Evolutionary conservation across 2,113 vertebrate species (phyloP), one percentile per base, ranked within the genome.

Genomic region (Oceanites oceanicus): DNA sequence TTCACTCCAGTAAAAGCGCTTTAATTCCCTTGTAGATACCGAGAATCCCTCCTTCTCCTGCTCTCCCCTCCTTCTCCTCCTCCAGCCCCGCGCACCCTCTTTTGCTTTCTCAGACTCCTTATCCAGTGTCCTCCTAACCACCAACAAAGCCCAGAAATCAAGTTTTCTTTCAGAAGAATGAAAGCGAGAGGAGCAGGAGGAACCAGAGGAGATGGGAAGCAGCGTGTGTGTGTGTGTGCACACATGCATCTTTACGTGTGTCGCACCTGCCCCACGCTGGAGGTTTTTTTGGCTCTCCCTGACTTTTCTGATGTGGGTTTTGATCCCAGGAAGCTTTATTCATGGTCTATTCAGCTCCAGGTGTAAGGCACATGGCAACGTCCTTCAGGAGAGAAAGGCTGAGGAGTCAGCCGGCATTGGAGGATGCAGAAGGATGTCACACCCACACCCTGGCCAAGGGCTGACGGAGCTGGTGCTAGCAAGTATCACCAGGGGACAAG

Each of bases 11-110:
- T 98, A 99, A 99, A 99, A 99, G 99, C 98, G 93, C 98, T 99
- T 99, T 99, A 99, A 99, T 99, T 99, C 98, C 98, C 98, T 99
- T 99, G 99, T 99, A 99, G 96, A 97, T 98, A 99, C 98, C 98
- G 99, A 99, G 98, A 98, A 98, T 98, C 98, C 95, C 95, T 98
- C 97, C 97, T 97, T 96, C 96, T 97, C 97, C 96, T 93, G 72
- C 95, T 98, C 38, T 90, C 96, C 97, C 96, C 91, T 94, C 94
- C 93, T 96, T 83, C 93, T 91, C 79, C 94, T 94, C 72, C 74
- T 40, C 61, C 94, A 93, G 81, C 94, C 97, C 88, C 44, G 34
- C 11, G 63, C 95, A 90, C 98, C 98, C 98, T 98, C 97, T 97
- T 98, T 98, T 98, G 98, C 98, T 98, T 98, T 98, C 97, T 97